A percentile compares a stretch with the other conserved stretches of the same genome.
phyloP scores from a whole-genome alignment of 2,888 invertebrate species.

The Diaperis boleti region DNA sequence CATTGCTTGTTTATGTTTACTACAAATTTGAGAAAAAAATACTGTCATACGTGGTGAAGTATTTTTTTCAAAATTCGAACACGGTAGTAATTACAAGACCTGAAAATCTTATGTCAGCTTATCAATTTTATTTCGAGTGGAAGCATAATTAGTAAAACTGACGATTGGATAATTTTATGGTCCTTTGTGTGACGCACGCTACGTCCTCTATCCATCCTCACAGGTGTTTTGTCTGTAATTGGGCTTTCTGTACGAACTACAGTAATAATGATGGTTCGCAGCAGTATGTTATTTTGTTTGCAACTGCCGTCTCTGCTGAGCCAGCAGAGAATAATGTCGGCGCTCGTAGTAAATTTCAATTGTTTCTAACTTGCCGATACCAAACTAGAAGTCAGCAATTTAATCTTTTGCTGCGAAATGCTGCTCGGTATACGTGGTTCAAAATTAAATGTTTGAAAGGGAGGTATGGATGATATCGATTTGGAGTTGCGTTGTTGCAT shows the following conservation, averaged over 20 bases:
- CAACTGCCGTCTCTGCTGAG: constrained; percentile 46
- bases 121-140: background rate
- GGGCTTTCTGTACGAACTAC: constrained; percentile 37
- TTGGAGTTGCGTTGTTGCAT: too few relatives aligned
- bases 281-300: constrained; percentile 41
- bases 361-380: constrained; percentile 51
- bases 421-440: constrained; percentile 18
- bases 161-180: constrained; percentile 15
- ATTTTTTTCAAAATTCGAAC: too few relatives aligned
- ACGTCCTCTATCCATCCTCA: background rate
- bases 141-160: constrained; percentile 3
- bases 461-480: too few relatives aligned
- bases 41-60: too few relatives aligned
- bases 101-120: too few relatives aligned
- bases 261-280: constrained; percentile 35
- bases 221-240: constrained; percentile 41
- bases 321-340: constrained; percentile 46
- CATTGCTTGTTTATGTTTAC: too few relatives aligned
- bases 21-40: too few relatives aligned
- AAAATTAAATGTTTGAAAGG: constrained; percentile 13
- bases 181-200: constrained; percentile 21
- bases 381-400: constrained; percentile 52
- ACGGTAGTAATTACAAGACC: too few relatives aligned
- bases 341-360: constrained; percentile 50
- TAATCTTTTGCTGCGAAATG: constrained; percentile 43